Conservation (phyloP, 2,888 invertebrate genomes). For the Listrodromus nycthemerus region DNA sequence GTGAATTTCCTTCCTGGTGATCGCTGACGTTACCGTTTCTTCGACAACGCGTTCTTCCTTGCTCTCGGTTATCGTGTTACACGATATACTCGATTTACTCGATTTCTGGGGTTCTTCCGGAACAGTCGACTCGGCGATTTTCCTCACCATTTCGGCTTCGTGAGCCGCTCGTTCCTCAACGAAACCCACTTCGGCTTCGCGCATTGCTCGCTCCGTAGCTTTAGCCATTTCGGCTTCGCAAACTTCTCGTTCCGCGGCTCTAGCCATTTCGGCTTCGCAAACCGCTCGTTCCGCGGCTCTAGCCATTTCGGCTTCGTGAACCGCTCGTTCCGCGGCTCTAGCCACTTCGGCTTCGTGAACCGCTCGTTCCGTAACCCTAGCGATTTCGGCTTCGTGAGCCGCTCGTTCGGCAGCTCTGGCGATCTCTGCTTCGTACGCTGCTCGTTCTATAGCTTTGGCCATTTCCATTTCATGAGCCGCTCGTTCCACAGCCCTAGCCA, state of each 20-base stretch:
- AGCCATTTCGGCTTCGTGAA: constrained; percentile 83
- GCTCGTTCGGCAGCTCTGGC: constrained; percentile 85
- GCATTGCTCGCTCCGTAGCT: constrained; percentile 84
- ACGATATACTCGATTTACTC: constrained; percentile 68
- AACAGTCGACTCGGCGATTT: constrained; percentile 37
- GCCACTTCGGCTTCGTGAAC: neutral
- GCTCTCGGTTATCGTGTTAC: constrained; percentile 64
- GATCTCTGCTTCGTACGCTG: constrained; percentile 81
- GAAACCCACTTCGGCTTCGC: constrained; percentile 83
- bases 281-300: constrained; percentile 71
- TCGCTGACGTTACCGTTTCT: constrained; percentile 77
- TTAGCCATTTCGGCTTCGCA: constrained; percentile 83
- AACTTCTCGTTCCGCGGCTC: constrained; percentile 81
- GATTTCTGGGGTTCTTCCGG: constrained; percentile 71
- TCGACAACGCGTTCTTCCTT: constrained; percentile 71
- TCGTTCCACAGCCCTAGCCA: neutral
- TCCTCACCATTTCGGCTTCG: constrained; percentile 81
- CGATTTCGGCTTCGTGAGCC: constrained; percentile 83
- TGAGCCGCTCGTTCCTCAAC: constrained; percentile 85
- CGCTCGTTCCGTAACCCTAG: constrained; percentile 76
- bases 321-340: constrained; percentile 65
- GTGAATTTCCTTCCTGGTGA: constrained; percentile 79
- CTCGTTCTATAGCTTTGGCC: constrained; percentile 69
- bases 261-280: constrained; percentile 81
- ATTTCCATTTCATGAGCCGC: constrained; percentile 40